phyloP scores from a whole-genome alignment of 2,113 vertebrate species.

The Scytalopus superciliaris region DNA sequence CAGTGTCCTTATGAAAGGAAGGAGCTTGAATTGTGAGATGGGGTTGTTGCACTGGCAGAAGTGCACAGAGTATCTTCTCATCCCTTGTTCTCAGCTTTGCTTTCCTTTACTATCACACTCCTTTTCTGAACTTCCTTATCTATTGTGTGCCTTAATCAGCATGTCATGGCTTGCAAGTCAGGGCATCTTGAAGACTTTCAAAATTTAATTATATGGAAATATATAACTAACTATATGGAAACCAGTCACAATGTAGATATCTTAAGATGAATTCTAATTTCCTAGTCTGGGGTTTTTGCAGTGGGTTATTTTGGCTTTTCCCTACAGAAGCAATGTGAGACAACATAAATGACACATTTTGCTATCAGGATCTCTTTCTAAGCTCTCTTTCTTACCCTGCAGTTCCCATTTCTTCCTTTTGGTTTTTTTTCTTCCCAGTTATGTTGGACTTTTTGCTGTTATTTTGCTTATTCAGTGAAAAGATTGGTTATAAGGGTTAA shows the following conservation, averaged over 20 bases:
- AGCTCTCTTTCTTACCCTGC: neutral
- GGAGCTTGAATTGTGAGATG: neutral
- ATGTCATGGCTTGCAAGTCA: neutral
- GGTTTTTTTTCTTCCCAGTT: neutral
- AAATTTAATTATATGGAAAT: neutral
- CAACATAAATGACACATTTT: neutral
- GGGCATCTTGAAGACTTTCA: neutral
- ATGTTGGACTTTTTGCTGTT: neutral
- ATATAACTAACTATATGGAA: neutral
- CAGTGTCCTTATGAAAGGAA: neutral
- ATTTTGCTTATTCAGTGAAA: neutral
- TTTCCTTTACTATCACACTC: neutral
- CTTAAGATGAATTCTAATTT: neutral
- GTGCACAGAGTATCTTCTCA: neutral
- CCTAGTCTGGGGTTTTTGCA: neutral
- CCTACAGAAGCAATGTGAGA: neutral
- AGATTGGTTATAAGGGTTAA: neutral
- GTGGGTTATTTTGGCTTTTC: neutral
- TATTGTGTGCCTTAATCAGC: neutral
- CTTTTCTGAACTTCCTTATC: neutral
- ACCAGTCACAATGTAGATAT: neutral
- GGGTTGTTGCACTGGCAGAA: neutral
- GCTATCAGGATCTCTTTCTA: neutral
- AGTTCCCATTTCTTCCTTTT: neutral
- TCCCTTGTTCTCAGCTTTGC: neutral